Base-by-base conservation (phyloP, 30 jellyfish, hydroid and myxozoan species). In the Pelagia noctiluca region DNA sequence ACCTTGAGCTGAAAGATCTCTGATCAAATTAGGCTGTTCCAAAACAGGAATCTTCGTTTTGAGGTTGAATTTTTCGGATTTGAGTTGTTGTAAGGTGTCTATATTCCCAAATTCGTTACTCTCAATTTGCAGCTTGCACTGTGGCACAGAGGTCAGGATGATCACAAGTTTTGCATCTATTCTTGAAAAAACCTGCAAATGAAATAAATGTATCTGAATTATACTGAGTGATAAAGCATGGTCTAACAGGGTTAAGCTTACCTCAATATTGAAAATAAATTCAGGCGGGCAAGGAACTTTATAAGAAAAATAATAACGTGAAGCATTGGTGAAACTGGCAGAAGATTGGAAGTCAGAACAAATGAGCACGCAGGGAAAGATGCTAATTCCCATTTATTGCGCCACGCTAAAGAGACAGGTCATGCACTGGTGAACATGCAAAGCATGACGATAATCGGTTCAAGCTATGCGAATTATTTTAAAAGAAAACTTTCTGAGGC, bases 1-100 rank as follows among this genome's bases (percentile, higher is more conserved):
- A 90, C 97, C 88, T 70, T 90, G 94, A 26, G 97, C 96, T 34
- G 97, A 90, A 0, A 90, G 25, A 23, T 85, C 93, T 37, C 64
- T 74, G 3, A 90, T 73, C 48, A 90, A 68, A 36, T 84, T 90
- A 64, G 88, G 95, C 48, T 69, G 25, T 50, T 84, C 96, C 8
- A 90, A 46, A 3, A 47, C 28, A 2, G 78, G 73, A n/a, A 76
- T 62, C 23, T 24, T 52, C 35, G 89, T 82, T 30, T 62, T 38
- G 12, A 63, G 30, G 2, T 73, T 38, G 26, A 32, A 75, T 12
- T 75, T 1, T 32, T 90, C 84, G 1, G 95, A 34, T 24, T 53
- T 83, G 33, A 90, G 76, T 23, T 77, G 89, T 32, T 87, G 50
- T 37, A 90, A 67, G 50, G 75, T 28, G 49, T 90, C 97, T 5